Percentiles rank a stretch among this genome's conserved stretches.
Evolutionary conservation across 2,888 invertebrate genomes (phyloP).

Genomic region (Lordiphosa fenestrarum): DNA sequence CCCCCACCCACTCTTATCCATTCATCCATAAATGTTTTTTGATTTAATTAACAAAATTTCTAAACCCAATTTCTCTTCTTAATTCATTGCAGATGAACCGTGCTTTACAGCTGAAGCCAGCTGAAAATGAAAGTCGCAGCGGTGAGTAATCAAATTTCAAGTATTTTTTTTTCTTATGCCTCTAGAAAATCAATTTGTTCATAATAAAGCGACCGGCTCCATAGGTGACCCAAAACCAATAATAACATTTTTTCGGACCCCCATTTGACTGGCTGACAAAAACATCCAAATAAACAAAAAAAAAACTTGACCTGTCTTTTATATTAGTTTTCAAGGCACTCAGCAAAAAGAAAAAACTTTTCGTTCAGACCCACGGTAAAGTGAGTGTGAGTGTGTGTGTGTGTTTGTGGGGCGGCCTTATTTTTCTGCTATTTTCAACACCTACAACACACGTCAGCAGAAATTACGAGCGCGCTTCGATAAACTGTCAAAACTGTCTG

Average conservation of each 20-base stretch:
- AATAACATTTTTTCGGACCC: constrained; percentile 44
- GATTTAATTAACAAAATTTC: constrained; percentile 7
- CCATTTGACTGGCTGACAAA: background rate
- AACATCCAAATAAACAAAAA: constrained; percentile 12
- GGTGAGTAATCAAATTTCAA: constrained; percentile 84
- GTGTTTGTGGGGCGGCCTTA: too few relatives aligned
- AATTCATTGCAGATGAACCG: constrained; percentile 96
- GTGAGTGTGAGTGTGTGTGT: constrained; percentile 23
- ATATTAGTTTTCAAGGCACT: constrained; percentile 44
- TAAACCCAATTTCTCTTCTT: constrained; percentile 6
- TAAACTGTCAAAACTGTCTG: constrained; percentile 74
- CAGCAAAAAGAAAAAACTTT: constrained; percentile 49
- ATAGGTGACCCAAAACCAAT: constrained; percentile 60
- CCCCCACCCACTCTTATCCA: too few relatives aligned
- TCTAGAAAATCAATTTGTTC: constrained; percentile 56
- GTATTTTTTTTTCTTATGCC: constrained; percentile 9
- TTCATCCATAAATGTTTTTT: too few relatives aligned
- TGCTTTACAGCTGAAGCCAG: constrained; percentile 99
- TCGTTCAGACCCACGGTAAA: constrained; percentile 45
- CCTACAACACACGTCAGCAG: constrained; percentile 69
- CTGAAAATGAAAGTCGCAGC: constrained; percentile 99
- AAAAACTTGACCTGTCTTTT: constrained; percentile 59
- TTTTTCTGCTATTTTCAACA: constrained; percentile 50
- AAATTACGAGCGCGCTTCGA: constrained; percentile 70
- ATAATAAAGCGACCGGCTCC: constrained; percentile 44